Base-by-base conservation (phyloP, 2,113 vertebrate genomes). In the Dipodomys stephensi region DNA sequence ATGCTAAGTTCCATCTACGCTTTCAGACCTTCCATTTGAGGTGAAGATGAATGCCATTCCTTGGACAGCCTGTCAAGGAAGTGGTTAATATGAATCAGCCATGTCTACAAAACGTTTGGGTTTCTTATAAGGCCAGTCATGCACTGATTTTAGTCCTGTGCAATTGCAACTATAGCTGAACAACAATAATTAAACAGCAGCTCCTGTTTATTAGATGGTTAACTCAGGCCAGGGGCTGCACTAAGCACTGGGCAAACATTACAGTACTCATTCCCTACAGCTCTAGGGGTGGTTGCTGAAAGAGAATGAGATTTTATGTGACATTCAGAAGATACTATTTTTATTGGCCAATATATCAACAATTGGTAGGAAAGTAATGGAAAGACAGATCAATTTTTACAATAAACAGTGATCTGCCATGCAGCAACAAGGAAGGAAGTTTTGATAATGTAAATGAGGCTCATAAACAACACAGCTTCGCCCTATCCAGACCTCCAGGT, bases 381-480 rank as follows among this genome's bases (percentile, higher is more conserved):
- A n/a, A 49, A 19, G 15, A 94, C 71, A 83, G 39, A 91, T 30
- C 28, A 28, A 44, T 32, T 68, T 83, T 27, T 87, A 9, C 32
- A 83, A 76, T 76, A 62, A 76, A 83, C 72, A 49, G 49, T 4
- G 77, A 27, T 10, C 32, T 65, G 62, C 60, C n/a, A 87, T 30
- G 30, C 12, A 82, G 32, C 49, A 73, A 81, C 22, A 78, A 84
- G 44, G n/a, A 57, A 82, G 82, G 79, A 22, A 44, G 18, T 6
- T 68, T 85, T 83, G 49, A 79, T 30, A 86, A 72, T 71, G n/a
- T 92, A 95, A 90, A 39, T 81, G 46, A n/a, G 44, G 44, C 25
- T 82, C 27, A 57, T 71, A 53, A 30, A 73, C 93, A 65, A 19
- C 25, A 79, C 86, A 28, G 72, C 7, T 6, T n/a, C 28, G 19